Evolutionary conservation across 2,888 invertebrate species (phyloP), one percentile per base, ranked within the genome.

Genomic region (Stenodema calcarata): DNA sequence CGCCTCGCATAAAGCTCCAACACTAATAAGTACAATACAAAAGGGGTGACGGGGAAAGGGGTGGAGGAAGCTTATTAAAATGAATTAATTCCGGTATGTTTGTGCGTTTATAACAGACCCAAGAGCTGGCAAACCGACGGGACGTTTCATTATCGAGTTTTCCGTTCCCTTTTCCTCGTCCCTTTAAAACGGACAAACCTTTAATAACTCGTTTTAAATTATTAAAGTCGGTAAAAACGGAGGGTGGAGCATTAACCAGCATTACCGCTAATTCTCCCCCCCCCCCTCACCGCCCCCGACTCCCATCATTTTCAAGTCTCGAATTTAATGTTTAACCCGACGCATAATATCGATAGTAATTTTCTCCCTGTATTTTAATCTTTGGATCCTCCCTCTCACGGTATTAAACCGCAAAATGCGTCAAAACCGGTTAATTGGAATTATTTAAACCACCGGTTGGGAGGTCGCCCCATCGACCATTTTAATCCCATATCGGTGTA

Each of bases 1-100:
- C 41, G n/a, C n/a, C n/a, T 30, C 73, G 30, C 73, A 41, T 41
- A 73, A 35, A 73, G 73, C 35, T 35, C 73, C 42, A 44, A 78
- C 62, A 78, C 78, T 78, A 78, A 78, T 78, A 78, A 44, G 78
- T 42, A 23, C 44, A 78, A 78, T 78, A 78, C 47, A 44, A 44
- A 23, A 28, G 70, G 70, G 14, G 30, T 6, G 28, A 27, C 3
- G 23, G 3, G 44, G 79, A 18, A 35, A 16, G 44, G 42, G 79
- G 23, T 44, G 47, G 47, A 11, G 23, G 44, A 47, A 81, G 54
- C 28, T 81, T 62, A 62, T 81, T 81, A 62, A 81, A 81, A 81
- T 54, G 81, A 78, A 78, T 78, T 78, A 78, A 78, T 78, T 78
- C 78, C 44, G 47, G 44, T 78, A 78, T 44, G 78, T 78, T 78